Base-by-base conservation (phyloP, 2,113 vertebrate genomes). In the Strix aluco region DNA sequence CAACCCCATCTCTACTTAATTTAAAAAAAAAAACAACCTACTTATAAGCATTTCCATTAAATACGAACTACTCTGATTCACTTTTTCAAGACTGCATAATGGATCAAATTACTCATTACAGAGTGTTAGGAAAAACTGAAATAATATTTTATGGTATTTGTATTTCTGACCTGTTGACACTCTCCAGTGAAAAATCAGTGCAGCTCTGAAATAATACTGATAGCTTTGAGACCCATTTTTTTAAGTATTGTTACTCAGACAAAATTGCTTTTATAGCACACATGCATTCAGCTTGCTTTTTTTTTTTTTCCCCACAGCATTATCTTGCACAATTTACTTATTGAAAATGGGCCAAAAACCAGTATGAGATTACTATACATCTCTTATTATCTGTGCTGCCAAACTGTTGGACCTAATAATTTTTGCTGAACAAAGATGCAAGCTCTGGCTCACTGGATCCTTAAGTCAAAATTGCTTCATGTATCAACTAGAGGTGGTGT, bases 1-100 rank as follows among this genome's bases (percentile, higher is more conserved):
- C 71, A 96, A 93, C 40, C 25, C 51, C 46, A 26, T 97, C 89
- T 95, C 49, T 90, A 75, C n/a, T 82, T 96, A 67, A 92, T 94
- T 42, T 7, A 6, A 97, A 85, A 94, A 42, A 87, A 85, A 49
- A 58, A 92, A 89, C 91, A 70, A 30, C 54, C 29, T 88, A 81
- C 94, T 97, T 81, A 42, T n/a, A 92, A 92, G 73, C 19, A 81
- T 97, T 96, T 95, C 69, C 80, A 92, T 96, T 92, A 93, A 97
- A 78, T 92, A 59, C 51, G 57, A 93, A 54, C 34, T 42, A 38
- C 46, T 86, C 10, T 21, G 47, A 47, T 90, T 59, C 63, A 57
- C 49, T 96, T 94, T 91, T 95, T 74, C 65, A 72, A 77, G 25
- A 69, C 34, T 79, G 67, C 47, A 23, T 93, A 95, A 88, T 88